A percentile compares a stretch with the other conserved stretches of the same genome.
Conservation (phyloP, 2,888 invertebrate species). For the Ormyrus thymus region DNA sequence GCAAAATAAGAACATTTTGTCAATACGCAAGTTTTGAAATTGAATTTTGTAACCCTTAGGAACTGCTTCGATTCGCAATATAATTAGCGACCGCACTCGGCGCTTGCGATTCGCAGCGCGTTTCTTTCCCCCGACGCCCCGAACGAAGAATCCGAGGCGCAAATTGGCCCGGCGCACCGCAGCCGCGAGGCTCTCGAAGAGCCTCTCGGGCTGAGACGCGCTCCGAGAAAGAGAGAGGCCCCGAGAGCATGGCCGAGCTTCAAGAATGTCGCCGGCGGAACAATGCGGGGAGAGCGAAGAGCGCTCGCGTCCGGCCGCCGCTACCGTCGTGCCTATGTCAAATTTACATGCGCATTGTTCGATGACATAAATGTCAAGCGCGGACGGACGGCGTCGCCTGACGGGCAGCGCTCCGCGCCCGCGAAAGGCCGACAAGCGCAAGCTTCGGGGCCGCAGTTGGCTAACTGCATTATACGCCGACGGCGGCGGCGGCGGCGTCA, state of each 20-base stretch:
- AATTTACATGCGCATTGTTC: conserved; percentile 65
- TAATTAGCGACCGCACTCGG: no score
- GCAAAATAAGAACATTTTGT: not conserved
- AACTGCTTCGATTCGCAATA: no score
- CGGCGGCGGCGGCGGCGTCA: conserved; percentile 22
- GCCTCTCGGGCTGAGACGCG: not conserved
- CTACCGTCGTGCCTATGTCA: conserved; percentile 56
- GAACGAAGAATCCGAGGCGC: no score
- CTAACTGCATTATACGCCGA: not conserved
- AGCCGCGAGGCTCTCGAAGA: no score
- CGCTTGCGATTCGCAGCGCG: no score
- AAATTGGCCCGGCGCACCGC: no score
- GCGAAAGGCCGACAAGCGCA: conserved; percentile 31
- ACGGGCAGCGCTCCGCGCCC: conserved; percentile 24
- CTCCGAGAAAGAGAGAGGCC: not conserved
- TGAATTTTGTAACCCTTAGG: no score
- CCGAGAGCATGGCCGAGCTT: conserved; percentile 42
- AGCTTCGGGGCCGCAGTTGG: conserved; percentile 12
- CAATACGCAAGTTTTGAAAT: not conserved
- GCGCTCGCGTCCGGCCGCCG: not conserved
- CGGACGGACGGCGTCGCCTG: conserved; percentile 56
- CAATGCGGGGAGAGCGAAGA: conserved; percentile 8
- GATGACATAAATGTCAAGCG: conserved; percentile 60
- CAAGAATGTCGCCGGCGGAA: conserved; percentile 38
- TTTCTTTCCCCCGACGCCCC: no score